Conservation (phyloP, 2,888 invertebrate genomes). For the Hirtodrosophila histrioides region DNA sequence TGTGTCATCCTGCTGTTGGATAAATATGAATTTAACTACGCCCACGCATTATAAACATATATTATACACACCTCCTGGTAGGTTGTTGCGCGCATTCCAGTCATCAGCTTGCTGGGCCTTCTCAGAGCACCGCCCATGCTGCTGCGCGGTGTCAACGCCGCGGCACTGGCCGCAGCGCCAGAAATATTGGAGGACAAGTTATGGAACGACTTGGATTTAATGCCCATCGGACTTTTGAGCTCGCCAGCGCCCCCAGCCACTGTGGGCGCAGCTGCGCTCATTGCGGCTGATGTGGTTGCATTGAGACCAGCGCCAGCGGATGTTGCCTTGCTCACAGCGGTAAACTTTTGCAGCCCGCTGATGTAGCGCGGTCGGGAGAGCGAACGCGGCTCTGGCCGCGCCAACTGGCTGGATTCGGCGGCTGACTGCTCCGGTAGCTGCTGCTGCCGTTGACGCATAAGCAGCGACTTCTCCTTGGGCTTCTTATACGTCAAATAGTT, state of each 20-base stretch:
- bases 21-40: neutral
- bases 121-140: constrained; percentile 62
- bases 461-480: constrained; percentile 75
- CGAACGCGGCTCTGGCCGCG: constrained; percentile 71
- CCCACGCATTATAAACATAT: too few species aligned
- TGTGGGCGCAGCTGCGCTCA: constrained; percentile 21
- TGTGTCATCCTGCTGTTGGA: constrained; percentile 59
- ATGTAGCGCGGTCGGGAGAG: constrained; percentile 82
- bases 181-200: constrained; percentile 78
- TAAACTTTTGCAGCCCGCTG: constrained; percentile 81
- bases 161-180: constrained; percentile 9
- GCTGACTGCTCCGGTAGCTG: constrained; percentile 15
- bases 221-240: constrained; percentile 84
- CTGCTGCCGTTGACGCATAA: constrained; percentile 37
- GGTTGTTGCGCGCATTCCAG: constrained; percentile 26
- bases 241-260: constrained; percentile 45
- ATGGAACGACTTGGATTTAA: constrained; percentile 84
- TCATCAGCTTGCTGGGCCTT: constrained; percentile 47
- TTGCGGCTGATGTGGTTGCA: constrained; percentile 37
- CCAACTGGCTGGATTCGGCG: constrained; percentile 12
- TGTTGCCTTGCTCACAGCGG: constrained; percentile 79
- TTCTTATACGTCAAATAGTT: constrained; percentile 82
- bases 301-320: constrained; percentile 80
- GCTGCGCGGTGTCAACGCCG: constrained; percentile 35
- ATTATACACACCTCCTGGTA: constrained; percentile 45